Evolutionary conservation across 1,140 invertebrate species (phyloP), one percentile per base, ranked within the genome.

Genomic region (Drosophila parvula): DNA sequence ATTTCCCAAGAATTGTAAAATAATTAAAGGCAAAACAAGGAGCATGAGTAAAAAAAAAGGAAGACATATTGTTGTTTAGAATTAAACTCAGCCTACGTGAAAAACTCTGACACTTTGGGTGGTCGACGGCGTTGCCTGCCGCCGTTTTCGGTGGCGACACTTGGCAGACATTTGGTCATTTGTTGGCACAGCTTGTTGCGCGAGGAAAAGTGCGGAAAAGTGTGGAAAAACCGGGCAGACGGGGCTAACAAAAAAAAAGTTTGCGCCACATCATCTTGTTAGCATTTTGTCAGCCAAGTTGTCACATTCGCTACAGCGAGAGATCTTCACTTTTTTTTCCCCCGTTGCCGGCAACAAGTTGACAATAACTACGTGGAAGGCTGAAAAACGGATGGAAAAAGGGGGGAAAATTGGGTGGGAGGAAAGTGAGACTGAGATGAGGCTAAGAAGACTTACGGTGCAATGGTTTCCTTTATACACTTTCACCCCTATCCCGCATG

Each of bases 271-370:
- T 84, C 85, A 90, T 75, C 84, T 89, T 89, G 84, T 89, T 89
- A 89, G 84, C 84, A 84, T 89, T 89, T 84, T 89, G 84, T 89
- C 84, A 89, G 84, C 80, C 84, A 80, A 89, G 80, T 84, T 89
- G 84, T 89, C 84, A 84, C 84, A 88, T 78, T 80, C 77, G 69
- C 67, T 80, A 70, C 62, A 67, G 56, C 59, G 60, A 18, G 16
- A 68, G 56, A 55, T 73, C 57, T 61, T 32, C 48, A 53, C 30
- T 34, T 56, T 34, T 55, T 28, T 64, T 58, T 43, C 3, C n/a
- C n/a, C 16, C n/a, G 22, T 16, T 60, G 56, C 45, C 61, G 36
- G 83, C 83, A 89, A 78, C 83, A 88, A 88, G 83, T 88, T 88
- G 83, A 83, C 83, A 62, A 55, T 48, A 45, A 38, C 50, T 44